A percentile compares a stretch with the other conserved stretches of the same genome.
Evolutionary conservation across 2,888 invertebrate species (phyloP).

Genomic region (Hoplodrina ambigua): DNA sequence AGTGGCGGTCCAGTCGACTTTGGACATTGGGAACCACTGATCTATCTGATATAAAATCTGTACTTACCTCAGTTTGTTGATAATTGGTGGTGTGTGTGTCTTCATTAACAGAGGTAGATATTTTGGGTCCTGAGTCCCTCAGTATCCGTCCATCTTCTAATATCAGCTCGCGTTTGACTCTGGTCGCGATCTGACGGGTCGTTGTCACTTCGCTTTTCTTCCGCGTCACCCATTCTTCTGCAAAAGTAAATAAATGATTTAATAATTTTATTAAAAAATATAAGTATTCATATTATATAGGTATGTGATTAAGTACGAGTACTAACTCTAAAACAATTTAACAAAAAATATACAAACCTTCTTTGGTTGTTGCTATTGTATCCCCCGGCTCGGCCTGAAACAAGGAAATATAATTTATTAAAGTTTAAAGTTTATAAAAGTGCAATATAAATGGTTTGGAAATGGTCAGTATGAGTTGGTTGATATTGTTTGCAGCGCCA

Average conservation of each 20-base stretch:
- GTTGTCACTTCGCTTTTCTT: conserved; percentile 97
- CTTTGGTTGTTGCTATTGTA: conserved; percentile 96
- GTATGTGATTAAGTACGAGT: too few species aligned
- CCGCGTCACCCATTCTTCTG: conserved; percentile 98
- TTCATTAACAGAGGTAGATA: conserved; percentile 97
- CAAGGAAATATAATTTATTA: conserved; percentile 52
- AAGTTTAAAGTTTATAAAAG: too few species aligned
- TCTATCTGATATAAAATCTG: neutral
- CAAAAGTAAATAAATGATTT: conserved; percentile 66
- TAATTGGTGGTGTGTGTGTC: conserved; percentile 97
- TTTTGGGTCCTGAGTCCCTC: conserved; percentile 96
- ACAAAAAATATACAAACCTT: conserved; percentile 90
- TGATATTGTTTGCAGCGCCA: conserved; percentile 73
- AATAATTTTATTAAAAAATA: too few species aligned
- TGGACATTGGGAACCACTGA: too few species aligned
- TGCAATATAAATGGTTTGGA: neutral
- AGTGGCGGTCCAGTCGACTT: too few species aligned
- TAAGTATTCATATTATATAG: neutral
- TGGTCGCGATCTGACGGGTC: conserved; percentile 97
- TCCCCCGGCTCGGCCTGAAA: conserved; percentile 93
- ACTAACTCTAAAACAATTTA: fast-evolving
- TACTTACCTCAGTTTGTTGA: conserved; percentile 94
- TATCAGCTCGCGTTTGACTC: conserved; percentile 96
- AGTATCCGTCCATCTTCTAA: conserved; percentile 97
- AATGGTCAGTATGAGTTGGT: neutral